Evolutionary conservation across 2,113 vertebrate species (phyloP).

Genomic region (Pao palembangensis): DNA sequence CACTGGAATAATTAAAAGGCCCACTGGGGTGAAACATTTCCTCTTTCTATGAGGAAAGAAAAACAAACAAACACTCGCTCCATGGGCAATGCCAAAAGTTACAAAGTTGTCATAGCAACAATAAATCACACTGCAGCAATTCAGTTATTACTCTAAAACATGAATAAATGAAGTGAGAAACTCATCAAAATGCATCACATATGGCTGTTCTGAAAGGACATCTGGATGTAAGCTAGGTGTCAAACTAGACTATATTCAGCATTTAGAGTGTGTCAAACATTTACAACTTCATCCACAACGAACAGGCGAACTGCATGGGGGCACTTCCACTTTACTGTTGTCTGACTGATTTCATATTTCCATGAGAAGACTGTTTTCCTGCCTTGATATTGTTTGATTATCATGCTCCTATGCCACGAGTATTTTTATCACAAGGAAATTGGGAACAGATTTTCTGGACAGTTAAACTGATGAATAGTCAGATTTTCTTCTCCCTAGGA

Average conservation of each 20-base stretch:
- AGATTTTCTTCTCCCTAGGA: too few relatives aligned
- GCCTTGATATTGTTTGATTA: too few relatives aligned
- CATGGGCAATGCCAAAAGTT: slow-evolving; percentile 33
- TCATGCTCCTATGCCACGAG: too few relatives aligned
- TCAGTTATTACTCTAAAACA: slow-evolving; percentile 37
- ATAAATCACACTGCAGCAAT: slow-evolving; percentile 25
- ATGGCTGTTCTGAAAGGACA: neutral
- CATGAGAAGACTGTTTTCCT: too few relatives aligned
- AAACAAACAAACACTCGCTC: slow-evolving; percentile 13
- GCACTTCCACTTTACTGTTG: too few relatives aligned
- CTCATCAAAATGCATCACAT: neutral
- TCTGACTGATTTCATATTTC: too few relatives aligned
- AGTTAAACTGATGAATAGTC: too few relatives aligned
- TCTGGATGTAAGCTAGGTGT: neutral
- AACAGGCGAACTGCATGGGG: too few relatives aligned
- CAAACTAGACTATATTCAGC: neutral
- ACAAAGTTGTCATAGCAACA: slow-evolving; percentile 53
- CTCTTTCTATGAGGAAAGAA: neutral
- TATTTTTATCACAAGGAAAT: too few relatives aligned
- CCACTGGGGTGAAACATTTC: slow-evolving; percentile 16
- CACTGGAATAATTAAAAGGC: slow-evolving; percentile 37
- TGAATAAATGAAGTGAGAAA: neutral
- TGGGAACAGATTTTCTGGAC: too few relatives aligned
- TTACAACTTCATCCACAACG: too few relatives aligned
- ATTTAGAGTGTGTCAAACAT: too few relatives aligned